Base-by-base conservation (phyloP, 2,888 invertebrate genomes). In the Tipula unca region DNA sequence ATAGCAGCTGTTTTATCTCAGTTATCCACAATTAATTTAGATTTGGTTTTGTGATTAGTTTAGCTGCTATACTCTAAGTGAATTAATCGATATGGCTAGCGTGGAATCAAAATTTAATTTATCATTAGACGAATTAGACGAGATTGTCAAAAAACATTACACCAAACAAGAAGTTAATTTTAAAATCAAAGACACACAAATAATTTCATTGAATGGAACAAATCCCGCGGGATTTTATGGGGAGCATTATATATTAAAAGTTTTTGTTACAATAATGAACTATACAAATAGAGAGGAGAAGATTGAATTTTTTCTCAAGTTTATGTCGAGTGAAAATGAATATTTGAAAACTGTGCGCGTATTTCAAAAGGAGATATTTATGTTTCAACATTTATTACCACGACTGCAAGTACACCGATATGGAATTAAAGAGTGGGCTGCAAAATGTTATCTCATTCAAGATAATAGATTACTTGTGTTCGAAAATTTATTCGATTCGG, bases 301-400 rank as follows among this genome's bases (percentile, higher is more conserved):
- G 4, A 20, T 85, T 29, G 29, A 13, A 39, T 85, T 85, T 39
- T 85, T 85, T n/a, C 29, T 85, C 20, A 85, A 85, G n/a, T 39
- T 20, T 25, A 42, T 85, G 42, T 42, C 85, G 3, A 25, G 5
- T n/a, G 36, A 39, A 29, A 39, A 36, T 20, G 91, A 90, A 10
- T 92, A 92, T 87, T 87, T 93, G 0, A 89, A 90, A 82, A 89
- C 90, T 29, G 90, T 91, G 86, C 91, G 91, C 0, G 91, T 92
- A 0, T 92, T 92, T 86, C 88, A 89, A 29, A 92, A 93, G 82
- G 93, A 93, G 88, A 89, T 90, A 1, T 87, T 87, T 0, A 91
- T 93, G 48, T 93, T 91, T 87, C 88, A 89, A 35, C 88, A 91
- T 86, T 88, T 92, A 17, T 87, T 92, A 85, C 92, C 92, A 0